Percentiles rank a stretch among this genome's conserved stretches.
These are phyloP conservation scores for Sebastolobus altivelis DNA, from an alignment of 2,797 vertebrate species.

Conservation along the genomic window DNA sequence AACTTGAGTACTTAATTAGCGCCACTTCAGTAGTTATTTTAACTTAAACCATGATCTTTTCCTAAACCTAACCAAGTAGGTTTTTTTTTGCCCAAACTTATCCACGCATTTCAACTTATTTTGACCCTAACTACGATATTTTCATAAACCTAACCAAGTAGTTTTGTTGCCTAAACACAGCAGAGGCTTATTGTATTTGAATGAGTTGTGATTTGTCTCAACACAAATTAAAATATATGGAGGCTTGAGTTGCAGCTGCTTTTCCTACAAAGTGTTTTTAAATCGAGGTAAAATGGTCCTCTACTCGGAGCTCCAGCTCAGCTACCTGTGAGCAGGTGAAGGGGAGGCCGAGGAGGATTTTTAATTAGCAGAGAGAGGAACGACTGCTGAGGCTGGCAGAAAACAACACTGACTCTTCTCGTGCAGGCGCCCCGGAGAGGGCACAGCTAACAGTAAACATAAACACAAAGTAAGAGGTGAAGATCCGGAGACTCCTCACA, in stretches of 20 bases:
- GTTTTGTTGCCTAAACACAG: no score
- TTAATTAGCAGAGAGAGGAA: constrained; percentile 33
- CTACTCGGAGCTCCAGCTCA: neutral
- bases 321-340: constrained; percentile 11
- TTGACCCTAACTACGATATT: no score
- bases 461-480: constrained; percentile 21
- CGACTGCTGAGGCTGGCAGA: constrained; percentile 19
- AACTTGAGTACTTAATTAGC: no score
- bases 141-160: no score
- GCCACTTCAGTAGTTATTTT: no score
- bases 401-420: constrained; percentile 12
- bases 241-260: neutral
- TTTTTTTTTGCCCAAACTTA: no score
- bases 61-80: no score
- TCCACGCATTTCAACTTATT: no score
- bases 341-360: constrained; percentile 14
- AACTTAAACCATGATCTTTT: no score
- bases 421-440: constrained; percentile 8
- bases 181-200: neutral
- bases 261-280: neutral
- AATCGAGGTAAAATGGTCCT: neutral
- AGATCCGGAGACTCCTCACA: neutral
- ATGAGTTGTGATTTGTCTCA: neutral
- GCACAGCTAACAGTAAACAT: neutral
- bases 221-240: neutral